phyloP scores from a whole-genome alignment of 2,797 vertebrate genomes.

The Lophotriccus pileatus region DNA sequence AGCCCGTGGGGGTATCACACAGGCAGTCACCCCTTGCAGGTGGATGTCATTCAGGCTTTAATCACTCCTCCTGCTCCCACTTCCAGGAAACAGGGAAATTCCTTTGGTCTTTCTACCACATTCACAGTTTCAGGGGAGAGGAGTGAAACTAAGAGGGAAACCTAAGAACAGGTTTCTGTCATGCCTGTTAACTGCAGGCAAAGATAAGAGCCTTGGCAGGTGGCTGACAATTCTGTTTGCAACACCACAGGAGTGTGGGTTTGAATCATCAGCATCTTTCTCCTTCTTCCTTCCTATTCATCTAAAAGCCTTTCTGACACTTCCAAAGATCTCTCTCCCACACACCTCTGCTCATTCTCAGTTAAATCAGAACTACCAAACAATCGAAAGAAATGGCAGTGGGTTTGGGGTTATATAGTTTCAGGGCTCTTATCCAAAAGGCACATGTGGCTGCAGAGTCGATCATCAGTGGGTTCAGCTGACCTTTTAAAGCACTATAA shows the following conservation, averaged over 20 bases:
- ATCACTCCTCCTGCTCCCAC: neutral
- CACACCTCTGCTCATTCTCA: neutral
- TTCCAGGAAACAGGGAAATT: neutral
- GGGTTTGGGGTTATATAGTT: neutral
- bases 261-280: neutral
- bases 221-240: neutral
- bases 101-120: neutral
- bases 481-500: neutral
- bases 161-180: neutral
- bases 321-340: neutral
- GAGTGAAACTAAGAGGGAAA: constrained; percentile 6
- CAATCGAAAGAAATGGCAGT: neutral
- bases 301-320: neutral
- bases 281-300: neutral
- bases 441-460: neutral
- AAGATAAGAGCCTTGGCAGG: neutral
- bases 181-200: neutral
- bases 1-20: neutral
- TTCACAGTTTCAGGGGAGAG: neutral
- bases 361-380: neutral
- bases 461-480: neutral
- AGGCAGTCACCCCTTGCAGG: neutral
- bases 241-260: neutral
- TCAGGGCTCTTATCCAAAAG: neutral
- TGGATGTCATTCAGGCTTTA: neutral